A percentile compares a stretch with the other conserved stretches of the same genome.
phyloP scores from a whole-genome alignment of 2,888 invertebrate species.

The Chromoteleia sp. region DNA sequence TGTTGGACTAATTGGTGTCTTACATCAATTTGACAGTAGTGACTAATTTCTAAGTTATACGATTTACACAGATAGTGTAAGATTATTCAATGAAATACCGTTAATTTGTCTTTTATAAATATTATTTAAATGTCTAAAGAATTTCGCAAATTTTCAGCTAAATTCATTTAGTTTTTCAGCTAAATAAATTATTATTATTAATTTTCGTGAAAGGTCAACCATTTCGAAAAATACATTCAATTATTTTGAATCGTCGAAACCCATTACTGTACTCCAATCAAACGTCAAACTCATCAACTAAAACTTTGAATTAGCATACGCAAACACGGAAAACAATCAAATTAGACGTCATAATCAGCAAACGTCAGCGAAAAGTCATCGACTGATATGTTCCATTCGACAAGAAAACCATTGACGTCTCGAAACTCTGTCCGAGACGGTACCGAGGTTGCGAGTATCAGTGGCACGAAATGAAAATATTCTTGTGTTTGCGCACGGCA shows the following conservation, averaged over 20 bases:
- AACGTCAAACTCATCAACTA: conserved; percentile 33
- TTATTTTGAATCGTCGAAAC: neutral
- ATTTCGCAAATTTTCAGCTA: too few species aligned
- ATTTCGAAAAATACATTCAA: neutral
- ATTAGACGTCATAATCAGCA: conserved; percentile 5
- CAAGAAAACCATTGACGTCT: neutral
- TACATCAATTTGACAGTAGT: too few species aligned
- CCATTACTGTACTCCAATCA: conserved; percentile 1
- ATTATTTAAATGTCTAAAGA: too few species aligned
- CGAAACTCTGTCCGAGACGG: neutral
- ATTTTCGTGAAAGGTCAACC: too few species aligned
- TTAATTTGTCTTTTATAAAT: too few species aligned
- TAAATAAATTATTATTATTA: too few species aligned
- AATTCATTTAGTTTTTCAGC: too few species aligned
- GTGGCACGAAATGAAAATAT: conserved; percentile 70
- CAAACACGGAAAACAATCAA: conserved; percentile 35
- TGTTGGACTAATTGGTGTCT: too few species aligned
- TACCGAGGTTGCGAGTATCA: conserved; percentile 24
- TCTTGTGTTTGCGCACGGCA: conserved; percentile 71
- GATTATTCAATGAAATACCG: too few species aligned
- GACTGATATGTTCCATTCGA: neutral
- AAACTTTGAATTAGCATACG: conserved; percentile 45
- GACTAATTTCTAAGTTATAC: too few species aligned
- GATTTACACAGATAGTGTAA: too few species aligned
- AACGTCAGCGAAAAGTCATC: conserved; percentile 27